Base-by-base conservation (phyloP, 2,888 invertebrate species). In the Lissocephala sabroskyi region DNA sequence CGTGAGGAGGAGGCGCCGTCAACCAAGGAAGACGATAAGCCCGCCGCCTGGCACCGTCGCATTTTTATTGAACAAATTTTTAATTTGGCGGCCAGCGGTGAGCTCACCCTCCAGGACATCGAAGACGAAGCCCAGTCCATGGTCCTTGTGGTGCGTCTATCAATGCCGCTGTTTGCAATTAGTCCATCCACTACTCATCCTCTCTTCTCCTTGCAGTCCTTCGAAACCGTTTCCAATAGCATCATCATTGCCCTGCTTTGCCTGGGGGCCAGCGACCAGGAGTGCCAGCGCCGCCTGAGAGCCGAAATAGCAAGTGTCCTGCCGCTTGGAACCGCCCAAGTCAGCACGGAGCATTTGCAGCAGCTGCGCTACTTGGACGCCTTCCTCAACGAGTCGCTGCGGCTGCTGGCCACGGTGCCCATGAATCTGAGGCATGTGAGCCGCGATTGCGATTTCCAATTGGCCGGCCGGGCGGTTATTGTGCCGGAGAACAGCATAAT, bases 1-100 rank as follows among this genome's bases (percentile, higher is more conserved):
- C 39, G 52, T 2, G 1, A 28, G 13, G 33, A 23, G 3, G 18
- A 11, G 17, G 9, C 36, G 35, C 16, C 35, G 14, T 10, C 14
- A 3, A 16, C 13, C 10, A 10, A 11, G 10, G n/a, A 26, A 11
- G n/a, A 57, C 13, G 49, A 56, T 4, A 30, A 10, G 11, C 14
- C 13, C 26, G 35, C 33, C 35, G 19, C 7, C 9, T 68, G 59
- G 60, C 71, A 75, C 43, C 67, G 76, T 9, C 78, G 81, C 52
- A 82, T 81, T 49, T 82, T 83, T 52, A 82, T 82, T 36, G 82
- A 82, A 53, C 82, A 83, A 62, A 75, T 83, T 62, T 83, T 82
- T 45, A 77, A 80, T 40, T 59, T 82, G 65, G 83, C 81, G 9
- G 81, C 81, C 49, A 66, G 65, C 10, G 81, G 82, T 2, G 82